Evolutionary conservation across 2,888 invertebrate species (phyloP), one percentile per base, ranked within the genome.

Genomic region (Drosophila diplacantha): DNA sequence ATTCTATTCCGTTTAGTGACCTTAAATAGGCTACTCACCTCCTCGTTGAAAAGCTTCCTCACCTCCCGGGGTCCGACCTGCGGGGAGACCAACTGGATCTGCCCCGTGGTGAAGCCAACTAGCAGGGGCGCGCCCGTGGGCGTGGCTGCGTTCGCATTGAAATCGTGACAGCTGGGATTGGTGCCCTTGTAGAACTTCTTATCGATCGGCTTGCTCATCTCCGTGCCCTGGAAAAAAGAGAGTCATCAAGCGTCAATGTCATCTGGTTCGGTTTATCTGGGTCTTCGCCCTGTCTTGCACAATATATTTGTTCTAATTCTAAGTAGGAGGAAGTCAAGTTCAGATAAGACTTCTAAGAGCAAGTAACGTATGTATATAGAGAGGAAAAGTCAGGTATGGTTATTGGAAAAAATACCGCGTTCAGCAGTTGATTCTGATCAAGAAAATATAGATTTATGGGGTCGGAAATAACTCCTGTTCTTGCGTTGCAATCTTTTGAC

Each of bases 131-230:
- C 95, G 88, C 94, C 94, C 67, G 97, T 96, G 16, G 92, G 90
- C 61, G 93, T 93, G 85, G 95, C 94, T 52, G 94, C 93, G 73
- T 93, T 91, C 51, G 92, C 91, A 90, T 99, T 99, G 89, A 99
- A 99, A 90, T 98, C 98, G 87, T 99, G 99, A 89, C 98, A 98
- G 26, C 99, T 99, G 18, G 99, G 99, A 90, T 96, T 97, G 53
- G 98, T 98, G 85, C 98, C 98, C 90, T 99, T 99, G 89, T 99
- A 99, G 86, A 97, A 94, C 88, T 98, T 95, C 89, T 99, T 99
- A 89, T 99, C 99, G 78, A 99, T 93, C 39, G 98, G 98, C 89
- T 98, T 98, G 72, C 95, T 96, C 86, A 98, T 91, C 90, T 99
- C 98, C 74, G 96, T 95, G 73, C 97, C 96, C 95, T 96, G 90